Percentiles rank a stretch among this genome's conserved stretches.
Evolutionary conservation across 2,113 vertebrate genomes (phyloP).

Genomic region (Antechinus flavipes): DNA sequence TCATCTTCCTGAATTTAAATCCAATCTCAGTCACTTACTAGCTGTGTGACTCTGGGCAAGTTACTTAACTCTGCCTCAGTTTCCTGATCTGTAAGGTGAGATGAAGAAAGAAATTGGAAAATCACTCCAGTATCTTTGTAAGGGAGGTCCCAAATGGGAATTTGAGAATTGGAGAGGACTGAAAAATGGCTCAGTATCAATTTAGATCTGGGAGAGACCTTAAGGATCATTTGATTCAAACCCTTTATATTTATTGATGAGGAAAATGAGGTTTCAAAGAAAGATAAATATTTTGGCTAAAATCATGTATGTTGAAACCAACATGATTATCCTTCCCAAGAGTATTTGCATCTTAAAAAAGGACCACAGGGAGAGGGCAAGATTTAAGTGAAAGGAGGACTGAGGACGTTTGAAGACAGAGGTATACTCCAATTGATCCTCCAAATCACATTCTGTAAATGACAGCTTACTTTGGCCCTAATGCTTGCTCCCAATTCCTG

Average conservation of each 20-base stretch:
- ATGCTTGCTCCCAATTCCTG: not conserved
- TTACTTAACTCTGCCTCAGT: not conserved
- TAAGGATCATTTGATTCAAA: not conserved
- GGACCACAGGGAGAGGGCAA: not conserved
- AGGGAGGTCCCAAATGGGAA: not conserved
- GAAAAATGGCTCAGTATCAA: not conserved
- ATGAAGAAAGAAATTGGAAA: not conserved
- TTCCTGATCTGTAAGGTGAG: not conserved
- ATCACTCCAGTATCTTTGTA: not conserved
- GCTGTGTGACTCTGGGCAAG: too few species aligned
- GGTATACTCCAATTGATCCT: not conserved
- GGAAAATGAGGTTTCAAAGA: not conserved
- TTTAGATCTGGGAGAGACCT: not conserved
- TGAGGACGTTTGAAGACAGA: not conserved
- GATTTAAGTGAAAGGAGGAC: not conserved
- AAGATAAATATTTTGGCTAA: not conserved
- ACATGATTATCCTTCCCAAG: not conserved
- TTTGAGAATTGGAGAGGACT: not conserved
- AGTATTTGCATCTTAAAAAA: not conserved
- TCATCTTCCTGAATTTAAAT: too few species aligned
- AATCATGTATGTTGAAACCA: not conserved
- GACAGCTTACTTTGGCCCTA: not conserved
- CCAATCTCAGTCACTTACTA: too few species aligned
- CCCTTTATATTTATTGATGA: not conserved
- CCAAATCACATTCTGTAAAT: not conserved